Conservation (phyloP, 2,113 vertebrate species). For the Eudyptes chrysolophus region DNA sequence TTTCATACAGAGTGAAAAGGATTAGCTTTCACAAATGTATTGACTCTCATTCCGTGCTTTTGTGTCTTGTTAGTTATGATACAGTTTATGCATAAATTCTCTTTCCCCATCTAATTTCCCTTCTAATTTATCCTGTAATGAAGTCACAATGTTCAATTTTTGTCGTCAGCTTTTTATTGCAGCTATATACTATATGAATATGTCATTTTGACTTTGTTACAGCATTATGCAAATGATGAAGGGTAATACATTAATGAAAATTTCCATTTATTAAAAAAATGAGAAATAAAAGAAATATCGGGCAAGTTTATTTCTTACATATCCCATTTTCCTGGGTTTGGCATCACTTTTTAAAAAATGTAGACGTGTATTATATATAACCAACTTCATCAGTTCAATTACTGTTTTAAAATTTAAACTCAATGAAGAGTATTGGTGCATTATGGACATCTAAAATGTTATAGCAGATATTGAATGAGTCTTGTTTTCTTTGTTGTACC, state of each 20-base stretch:
- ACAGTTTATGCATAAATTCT: not conserved
- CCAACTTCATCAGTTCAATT: not conserved
- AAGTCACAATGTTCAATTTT: not conserved
- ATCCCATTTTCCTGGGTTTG: not conserved
- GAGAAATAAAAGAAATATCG: not conserved
- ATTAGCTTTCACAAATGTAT: not conserved
- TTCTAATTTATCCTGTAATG: not conserved
- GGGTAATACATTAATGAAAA: not conserved
- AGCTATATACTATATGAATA: not conserved
- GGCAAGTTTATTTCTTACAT: not conserved
- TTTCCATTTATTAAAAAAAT: not conserved
- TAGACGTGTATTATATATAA: not conserved
- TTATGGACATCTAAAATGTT: not conserved
- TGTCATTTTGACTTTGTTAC: not conserved
- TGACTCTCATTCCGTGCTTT: not conserved
- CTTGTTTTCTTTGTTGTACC: not conserved
- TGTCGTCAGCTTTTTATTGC: not conserved
- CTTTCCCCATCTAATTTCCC: not conserved
- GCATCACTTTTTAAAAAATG: not conserved
- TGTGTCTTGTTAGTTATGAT: not conserved
- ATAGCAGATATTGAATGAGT: not conserved
- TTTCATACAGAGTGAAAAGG: not conserved
- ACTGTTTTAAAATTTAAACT: not conserved
- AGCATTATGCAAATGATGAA: not conserved
- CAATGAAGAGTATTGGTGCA: fast-evolving